Evolutionary conservation across 2,113 vertebrate genomes (phyloP), one percentile per base, ranked within the genome.

Genomic region (Ellobius talpinus): DNA sequence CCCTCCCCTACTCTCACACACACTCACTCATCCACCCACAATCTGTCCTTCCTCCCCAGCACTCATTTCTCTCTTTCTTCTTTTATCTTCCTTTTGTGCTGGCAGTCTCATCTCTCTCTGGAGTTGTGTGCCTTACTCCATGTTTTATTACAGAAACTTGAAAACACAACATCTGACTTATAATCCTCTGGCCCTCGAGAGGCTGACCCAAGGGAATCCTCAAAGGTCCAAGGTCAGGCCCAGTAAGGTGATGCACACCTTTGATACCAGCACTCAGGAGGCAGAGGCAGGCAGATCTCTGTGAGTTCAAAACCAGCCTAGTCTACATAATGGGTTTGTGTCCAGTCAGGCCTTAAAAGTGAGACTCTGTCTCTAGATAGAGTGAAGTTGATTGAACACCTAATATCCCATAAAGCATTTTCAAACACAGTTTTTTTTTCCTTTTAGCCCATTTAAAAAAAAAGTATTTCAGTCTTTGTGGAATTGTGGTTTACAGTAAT

Each of bases 101-200:
- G 81, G 55, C 33, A 65, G 33, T 39, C 24, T 63, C 58, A 92
- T 91, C 42, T 74, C 87, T 91, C 86, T 85, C 87, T 63, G 16
- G 88, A 81, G 65, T 70, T 61, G 68, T 74, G 45, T 52, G 73
- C 72, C 73, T 63, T 88, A 79, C 52, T 91, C 89, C 76, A 81
- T 55, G 70, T 65, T 86, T 95, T 72, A 45, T 90, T 96, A 77
- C 78, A 85, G 52, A 89, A 92, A 94, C 74, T 52, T 86, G 88
- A 45, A 79, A 81, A 86, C 33, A 93, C 10, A 85, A 89, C 19
- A 85, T 36, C 29, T 66, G 39, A 5, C 29, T 84, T 85, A 11
- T 36, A 86, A 86, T 47, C 82, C 39, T 29, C 58, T 13, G 8
- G 45, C 23, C 5, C 29, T 47, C 6, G 26, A 26, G 85, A 87